phyloP scores from a whole-genome alignment of 2,113 vertebrate genomes.

The Prochilodus magdalenae region DNA sequence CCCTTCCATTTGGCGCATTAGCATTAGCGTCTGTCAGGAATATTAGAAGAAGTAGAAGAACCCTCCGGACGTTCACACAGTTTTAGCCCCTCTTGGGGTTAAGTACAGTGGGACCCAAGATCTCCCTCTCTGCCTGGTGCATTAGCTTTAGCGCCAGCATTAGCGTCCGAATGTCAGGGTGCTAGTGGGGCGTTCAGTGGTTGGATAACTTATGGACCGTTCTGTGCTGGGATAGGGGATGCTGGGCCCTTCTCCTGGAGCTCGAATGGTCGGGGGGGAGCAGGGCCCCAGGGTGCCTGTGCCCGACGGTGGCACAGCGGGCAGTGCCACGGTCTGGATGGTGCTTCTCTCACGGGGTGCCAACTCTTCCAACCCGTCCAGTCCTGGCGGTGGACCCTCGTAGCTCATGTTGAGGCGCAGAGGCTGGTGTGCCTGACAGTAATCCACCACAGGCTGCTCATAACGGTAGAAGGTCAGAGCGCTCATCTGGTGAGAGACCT shows the following conservation, averaged over 20 bases:
- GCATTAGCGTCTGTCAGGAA: background rate
- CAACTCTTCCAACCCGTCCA: constrained; percentile 75
- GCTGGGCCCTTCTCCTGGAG: constrained; percentile 65
- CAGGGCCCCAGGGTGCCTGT: constrained; percentile 66
- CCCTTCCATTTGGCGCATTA: background rate
- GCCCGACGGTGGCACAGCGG: constrained; percentile 71
- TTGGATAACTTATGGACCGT: constrained; percentile 69
- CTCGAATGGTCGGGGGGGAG: constrained; percentile 73
- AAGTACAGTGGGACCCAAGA: constrained; percentile 8
- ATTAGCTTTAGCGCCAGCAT: background rate
- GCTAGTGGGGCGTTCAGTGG: constrained; percentile 70
- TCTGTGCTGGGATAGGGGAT: constrained; percentile 66
- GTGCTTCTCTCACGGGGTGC: constrained; percentile 73
- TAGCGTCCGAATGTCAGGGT: constrained; percentile 81
- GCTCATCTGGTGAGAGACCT: constrained; percentile 84
- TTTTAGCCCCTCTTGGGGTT: constrained; percentile 13
- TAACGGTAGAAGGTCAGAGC: constrained; percentile 82
- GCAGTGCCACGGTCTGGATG: constrained; percentile 78
- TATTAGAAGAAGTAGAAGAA: background rate
- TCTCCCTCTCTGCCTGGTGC: constrained; percentile 33
- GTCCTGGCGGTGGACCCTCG: constrained; percentile 75
- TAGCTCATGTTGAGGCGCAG: constrained; percentile 81
- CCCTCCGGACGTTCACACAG: background rate
- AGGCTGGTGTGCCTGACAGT: constrained; percentile 83
- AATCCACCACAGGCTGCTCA: constrained; percentile 82